Evolutionary conservation across 2,888 invertebrate genomes (phyloP).

Genomic region (Leptinotarsa juncta): DNA sequence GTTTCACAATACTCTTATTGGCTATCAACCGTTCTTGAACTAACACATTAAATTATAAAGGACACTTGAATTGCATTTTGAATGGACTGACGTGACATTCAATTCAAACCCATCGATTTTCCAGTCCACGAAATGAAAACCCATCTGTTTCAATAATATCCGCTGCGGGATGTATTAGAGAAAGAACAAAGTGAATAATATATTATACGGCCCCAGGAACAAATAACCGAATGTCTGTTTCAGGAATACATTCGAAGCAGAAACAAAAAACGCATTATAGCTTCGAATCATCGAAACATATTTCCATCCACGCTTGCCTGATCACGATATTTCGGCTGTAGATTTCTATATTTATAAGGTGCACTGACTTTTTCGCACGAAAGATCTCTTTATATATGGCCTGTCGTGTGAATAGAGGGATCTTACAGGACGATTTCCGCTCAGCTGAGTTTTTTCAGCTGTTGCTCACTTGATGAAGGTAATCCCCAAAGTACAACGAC

Average conservation of each 20-base stretch:
- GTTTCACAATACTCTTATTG: too few species aligned
- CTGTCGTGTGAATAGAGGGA: conserved; percentile 28
- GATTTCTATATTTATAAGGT: conserved; percentile 37
- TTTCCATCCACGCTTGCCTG: conserved; percentile 33
- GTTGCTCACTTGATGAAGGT: neutral
- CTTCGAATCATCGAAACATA: conserved; percentile 31
- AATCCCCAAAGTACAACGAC: neutral
- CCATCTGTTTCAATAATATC: neutral
- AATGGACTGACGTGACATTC: too few species aligned
- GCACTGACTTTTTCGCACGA: conserved; percentile 27
- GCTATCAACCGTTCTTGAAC: too few species aligned
- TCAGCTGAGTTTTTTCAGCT: neutral
- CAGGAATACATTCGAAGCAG: conserved; percentile 11
- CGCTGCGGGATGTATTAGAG: conserved; percentile 3
- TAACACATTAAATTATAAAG: too few species aligned
- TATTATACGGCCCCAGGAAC: neutral
- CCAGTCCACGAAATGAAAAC: neutral
- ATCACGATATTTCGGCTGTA: conserved; percentile 29
- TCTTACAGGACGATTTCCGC: conserved; percentile 2
- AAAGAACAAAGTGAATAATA: conserved; percentile 11
- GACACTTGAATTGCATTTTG: too few species aligned
- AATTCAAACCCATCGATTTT: neutral
- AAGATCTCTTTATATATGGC: conserved; percentile 26
- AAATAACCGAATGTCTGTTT: conserved; percentile 19
- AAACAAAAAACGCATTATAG: conserved; percentile 18